Evolutionary conservation across 2,888 invertebrate genomes (phyloP).

Genomic region (Hetaerina titia): DNA sequence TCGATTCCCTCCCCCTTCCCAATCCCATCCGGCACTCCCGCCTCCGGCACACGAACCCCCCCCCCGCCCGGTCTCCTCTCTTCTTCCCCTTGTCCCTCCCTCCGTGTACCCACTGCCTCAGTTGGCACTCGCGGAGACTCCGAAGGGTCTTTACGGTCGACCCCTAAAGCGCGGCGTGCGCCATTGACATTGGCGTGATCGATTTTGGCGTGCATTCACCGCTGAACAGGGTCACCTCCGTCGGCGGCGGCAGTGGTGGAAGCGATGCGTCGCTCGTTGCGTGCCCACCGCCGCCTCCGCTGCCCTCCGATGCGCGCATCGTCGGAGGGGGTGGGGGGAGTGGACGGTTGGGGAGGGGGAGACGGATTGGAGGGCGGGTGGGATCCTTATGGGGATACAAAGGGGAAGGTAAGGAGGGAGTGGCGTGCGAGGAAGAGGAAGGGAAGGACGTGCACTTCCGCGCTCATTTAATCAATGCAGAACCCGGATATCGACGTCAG

Average conservation of each 20-base stretch:
- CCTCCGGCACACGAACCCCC: not conserved
- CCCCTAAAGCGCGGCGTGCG: not conserved
- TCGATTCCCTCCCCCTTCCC: not conserved
- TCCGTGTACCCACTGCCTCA: conserved; percentile 8
- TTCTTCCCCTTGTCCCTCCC: not conserved
- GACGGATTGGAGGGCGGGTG: not conserved
- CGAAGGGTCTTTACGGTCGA: not conserved
- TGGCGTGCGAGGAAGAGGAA: not conserved
- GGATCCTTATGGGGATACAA: not conserved
- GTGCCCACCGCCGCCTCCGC: not conserved
- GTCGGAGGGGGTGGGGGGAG: not conserved
- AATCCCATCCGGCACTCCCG: conserved; percentile 1
- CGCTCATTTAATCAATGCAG: conserved; percentile 20
- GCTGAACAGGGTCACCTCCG: conserved; percentile 23
- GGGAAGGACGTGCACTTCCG: conserved; percentile 8
- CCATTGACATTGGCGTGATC: conserved; percentile 43
- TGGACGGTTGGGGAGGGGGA: not conserved
- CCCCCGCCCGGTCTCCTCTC: not conserved
- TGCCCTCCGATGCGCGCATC: not conserved
- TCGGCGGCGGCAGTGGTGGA: not conserved
- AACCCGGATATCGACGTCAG: conserved; percentile 38
- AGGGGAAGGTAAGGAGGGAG: not conserved
- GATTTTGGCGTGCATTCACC: not conserved
- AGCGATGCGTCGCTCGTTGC: not conserved
- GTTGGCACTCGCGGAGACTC: not conserved